Evolutionary conservation across 2,113 vertebrate genomes (phyloP), one percentile per base, ranked within the genome.

Genomic region (Cynoglossus semilaevis): DNA sequence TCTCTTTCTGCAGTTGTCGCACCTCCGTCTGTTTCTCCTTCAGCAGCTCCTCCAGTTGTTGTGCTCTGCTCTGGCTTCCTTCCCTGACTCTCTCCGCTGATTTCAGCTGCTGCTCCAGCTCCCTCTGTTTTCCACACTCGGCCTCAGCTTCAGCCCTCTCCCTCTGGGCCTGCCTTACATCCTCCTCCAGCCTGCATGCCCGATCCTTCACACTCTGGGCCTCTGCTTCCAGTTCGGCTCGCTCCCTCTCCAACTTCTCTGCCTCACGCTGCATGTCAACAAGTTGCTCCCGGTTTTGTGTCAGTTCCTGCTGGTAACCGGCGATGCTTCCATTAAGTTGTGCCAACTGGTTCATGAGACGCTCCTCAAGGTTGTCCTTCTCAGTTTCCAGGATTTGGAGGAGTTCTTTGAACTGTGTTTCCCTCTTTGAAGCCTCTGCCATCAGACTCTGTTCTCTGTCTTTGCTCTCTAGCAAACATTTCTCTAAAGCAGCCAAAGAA

Each of bases 261-360:
- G 84, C 71, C 22, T 93, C 90, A 15, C 91, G 88, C 84, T 91
- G 89, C 12, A 89, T 68, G 3, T 85, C 82, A 0, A 60, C 35
- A 3, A 92, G 67, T 4, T 77, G 85, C 3, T 92, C 87, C 45
- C 91, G 88, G 60, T 92, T 84, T 55, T 96, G 93, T 2, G 89
- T 85, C 1, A 89, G 90, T 68, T 97, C 93, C 72, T 99, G 96
- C 80, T 97, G 95, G 67, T 97, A 98, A 84, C 94, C 93, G 2
- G 95, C 97, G 29, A 99, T 97, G 73, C 93, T 97, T 11, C 97
- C 95, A 37, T 99, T 99, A 53, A 99, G 92, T 85, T 98, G 94
- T 46, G 97, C 95, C 80, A 99, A 68, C 63, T 99, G 96, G 85
- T 99, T 96, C 97, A 99, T 99, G 35, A 99, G 89, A 55, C 92